A percentile compares a stretch with the other conserved stretches of the same genome.
These are phyloP conservation scores for Brachystomella parvula DNA, from an alignment of 1,140 invertebrate species.

Conservation along the genomic window DNA sequence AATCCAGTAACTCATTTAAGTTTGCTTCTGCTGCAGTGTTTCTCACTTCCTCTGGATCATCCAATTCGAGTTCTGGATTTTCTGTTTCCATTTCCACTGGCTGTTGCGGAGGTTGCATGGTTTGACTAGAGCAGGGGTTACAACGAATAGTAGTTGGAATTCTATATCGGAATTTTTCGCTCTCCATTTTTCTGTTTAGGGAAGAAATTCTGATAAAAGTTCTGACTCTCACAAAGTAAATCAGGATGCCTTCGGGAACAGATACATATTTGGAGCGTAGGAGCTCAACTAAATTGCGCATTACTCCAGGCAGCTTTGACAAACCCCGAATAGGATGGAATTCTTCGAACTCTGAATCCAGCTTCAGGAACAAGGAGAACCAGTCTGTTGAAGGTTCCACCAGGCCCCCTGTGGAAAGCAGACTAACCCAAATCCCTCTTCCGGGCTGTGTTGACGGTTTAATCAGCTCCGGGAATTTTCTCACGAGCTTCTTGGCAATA, in stretches of 20 bases:
- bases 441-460: neutral
- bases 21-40: no score
- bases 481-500: constrained; percentile 10
- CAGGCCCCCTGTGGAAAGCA: neutral
- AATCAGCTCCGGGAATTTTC: neutral
- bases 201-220: neutral
- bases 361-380: neutral
- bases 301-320: neutral
- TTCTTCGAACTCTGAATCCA: neutral
- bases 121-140: no score
- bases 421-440: neutral
- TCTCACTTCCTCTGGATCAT: no score
- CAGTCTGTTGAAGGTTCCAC: constrained; percentile 7
- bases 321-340: neutral
- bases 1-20: no score
- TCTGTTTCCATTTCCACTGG: neutral
- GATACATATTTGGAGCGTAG: neutral
- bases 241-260: neutral
- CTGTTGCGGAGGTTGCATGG: neutral
- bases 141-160: no score
- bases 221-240: neutral
- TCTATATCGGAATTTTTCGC: neutral
- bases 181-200: neutral
- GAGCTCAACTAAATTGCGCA: neutral
- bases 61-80: no score